A percentile compares a stretch with the other conserved stretches of the same genome.
Conservation (phyloP, 2,888 invertebrate genomes). For the Tetranychus truncatus region DNA sequence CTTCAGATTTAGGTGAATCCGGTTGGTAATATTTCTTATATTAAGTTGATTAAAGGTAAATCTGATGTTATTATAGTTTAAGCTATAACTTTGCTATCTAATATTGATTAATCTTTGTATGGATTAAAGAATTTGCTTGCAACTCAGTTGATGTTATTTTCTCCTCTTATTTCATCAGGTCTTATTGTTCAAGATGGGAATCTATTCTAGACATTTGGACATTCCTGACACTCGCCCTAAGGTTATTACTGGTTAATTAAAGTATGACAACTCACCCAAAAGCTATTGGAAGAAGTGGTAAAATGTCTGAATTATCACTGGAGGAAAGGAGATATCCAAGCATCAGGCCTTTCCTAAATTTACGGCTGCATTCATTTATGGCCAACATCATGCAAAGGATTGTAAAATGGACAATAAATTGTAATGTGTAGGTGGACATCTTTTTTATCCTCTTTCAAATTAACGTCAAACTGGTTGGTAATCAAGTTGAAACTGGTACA, state of each 20-base stretch:
- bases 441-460: not conserved
- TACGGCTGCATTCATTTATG: not conserved
- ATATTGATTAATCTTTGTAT: no score
- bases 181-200: no score
- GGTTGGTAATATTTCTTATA: no score
- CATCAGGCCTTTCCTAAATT: not conserved
- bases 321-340: not conserved
- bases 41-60: no score
- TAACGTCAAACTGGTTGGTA: not conserved
- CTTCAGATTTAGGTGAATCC: no score
- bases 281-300: not conserved
- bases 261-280: not conserved
- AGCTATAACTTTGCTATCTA: no score
- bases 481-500: no score
- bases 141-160: no score
- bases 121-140: no score
- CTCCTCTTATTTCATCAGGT: no score
- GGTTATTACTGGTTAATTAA: conserved; percentile 2
- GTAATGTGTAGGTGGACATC: not conserved
- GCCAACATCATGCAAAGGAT: not conserved
- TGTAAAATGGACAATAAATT: not conserved
- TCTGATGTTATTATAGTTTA: no score
- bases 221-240: not conserved
- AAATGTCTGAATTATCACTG: not conserved
- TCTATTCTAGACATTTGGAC: no score